A percentile compares a stretch with the other conserved stretches of the same genome.
These are phyloP conservation scores for Xanthia togata DNA, from an alignment of 2,888 invertebrate genomes.

Conservation along the genomic window DNA sequence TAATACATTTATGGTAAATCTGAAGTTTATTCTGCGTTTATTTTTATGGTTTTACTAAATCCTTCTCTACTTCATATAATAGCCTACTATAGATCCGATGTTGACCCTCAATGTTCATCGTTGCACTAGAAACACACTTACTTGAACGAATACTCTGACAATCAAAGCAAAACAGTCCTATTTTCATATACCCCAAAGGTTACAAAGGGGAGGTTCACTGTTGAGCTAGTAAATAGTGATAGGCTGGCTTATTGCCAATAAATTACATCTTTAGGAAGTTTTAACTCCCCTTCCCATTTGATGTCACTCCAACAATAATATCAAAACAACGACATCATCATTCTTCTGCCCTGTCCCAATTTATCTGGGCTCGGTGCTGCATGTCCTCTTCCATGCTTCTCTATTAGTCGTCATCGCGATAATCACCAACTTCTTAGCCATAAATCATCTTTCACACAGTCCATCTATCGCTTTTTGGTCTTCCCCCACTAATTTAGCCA, in stretches of 20 bases:
- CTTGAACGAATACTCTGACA: neutral
- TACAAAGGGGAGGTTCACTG: constrained; percentile 42
- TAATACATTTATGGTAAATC: too few relatives aligned
- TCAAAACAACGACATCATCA: neutral
- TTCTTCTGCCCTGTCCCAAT: neutral
- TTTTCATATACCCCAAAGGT: constrained; percentile 45
- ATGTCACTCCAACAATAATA: neutral
- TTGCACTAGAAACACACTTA: neutral
- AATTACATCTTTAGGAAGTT: constrained; percentile 20
- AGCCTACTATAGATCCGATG: too few relatives aligned
- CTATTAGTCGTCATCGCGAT: too few relatives aligned
- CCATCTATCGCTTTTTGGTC: neutral
- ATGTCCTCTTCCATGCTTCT: neutral
- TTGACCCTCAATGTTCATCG: neutral
- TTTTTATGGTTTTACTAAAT: too few relatives aligned
- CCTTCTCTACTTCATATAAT: neutral
- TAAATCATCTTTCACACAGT: neutral
- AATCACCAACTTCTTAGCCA: neutral
- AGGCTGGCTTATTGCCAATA: constrained; percentile 39
- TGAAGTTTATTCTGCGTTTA: too few relatives aligned
- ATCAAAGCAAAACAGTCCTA: constrained; percentile 15
- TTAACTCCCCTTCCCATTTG: constrained; percentile 20
- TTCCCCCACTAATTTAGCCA: neutral
- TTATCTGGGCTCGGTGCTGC: neutral
- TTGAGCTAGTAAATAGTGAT: constrained; percentile 28